phyloP scores from a whole-genome alignment of 2,113 vertebrate genomes.

The Malaclemys terrapin region DNA sequence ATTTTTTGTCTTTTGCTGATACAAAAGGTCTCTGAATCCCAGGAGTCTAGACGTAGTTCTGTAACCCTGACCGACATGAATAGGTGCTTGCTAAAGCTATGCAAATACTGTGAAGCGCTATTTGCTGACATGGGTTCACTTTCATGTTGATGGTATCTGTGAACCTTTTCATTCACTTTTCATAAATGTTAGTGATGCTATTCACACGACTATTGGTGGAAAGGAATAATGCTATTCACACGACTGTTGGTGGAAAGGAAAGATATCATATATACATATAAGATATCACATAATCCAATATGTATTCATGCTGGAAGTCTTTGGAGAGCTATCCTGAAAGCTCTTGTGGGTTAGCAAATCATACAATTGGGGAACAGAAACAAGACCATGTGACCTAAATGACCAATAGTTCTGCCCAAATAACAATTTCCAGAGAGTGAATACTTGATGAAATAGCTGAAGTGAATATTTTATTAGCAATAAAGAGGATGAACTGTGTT shows the following conservation, averaged over 20 bases:
- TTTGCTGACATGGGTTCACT: neutral
- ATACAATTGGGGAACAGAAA: neutral
- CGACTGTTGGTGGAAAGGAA: neutral
- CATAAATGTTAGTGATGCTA: neutral
- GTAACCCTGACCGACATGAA: neutral
- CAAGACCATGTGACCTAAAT: neutral
- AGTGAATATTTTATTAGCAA: neutral
- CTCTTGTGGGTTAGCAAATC: neutral
- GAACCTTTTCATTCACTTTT: neutral
- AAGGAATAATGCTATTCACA: constrained; percentile 8
- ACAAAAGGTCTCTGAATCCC: constrained; percentile 22
- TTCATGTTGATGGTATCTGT: neutral
- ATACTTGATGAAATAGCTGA: neutral
- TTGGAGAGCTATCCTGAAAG: neutral
- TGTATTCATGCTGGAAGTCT: neutral
- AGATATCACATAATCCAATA: neutral
- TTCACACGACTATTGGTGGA: neutral
- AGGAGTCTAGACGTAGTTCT: neutral
- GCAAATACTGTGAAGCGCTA: rapidly evolving
- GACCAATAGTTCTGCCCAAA: neutral
- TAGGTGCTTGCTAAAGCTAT: neutral
- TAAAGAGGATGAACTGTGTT: constrained; percentile 31
- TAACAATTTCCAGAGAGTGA: neutral
- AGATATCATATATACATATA: neutral
- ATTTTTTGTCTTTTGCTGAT: constrained; percentile 51